Conservation (phyloP, 2,888 invertebrate genomes). For the Troides helena region DNA sequence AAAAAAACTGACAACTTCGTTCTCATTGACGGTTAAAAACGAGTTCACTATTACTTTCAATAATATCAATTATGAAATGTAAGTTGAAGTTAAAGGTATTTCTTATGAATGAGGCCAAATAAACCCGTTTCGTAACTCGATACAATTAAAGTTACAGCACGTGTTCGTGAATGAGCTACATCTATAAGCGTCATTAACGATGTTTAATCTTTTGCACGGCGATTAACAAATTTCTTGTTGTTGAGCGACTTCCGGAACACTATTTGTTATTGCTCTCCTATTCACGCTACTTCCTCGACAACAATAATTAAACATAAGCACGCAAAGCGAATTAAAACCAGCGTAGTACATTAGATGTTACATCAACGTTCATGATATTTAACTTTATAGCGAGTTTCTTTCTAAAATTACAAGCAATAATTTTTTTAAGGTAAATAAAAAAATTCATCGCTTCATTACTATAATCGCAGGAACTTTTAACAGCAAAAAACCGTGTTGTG, state of each 20-base stretch:
- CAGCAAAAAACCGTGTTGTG: no score
- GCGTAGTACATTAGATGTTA: constrained; percentile 7
- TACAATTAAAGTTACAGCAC: background rate
- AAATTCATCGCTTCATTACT: no score
- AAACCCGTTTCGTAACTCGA: background rate
- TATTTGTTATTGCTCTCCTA: constrained; percentile 18
- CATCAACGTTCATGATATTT: constrained; percentile 1
- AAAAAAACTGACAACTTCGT: no score
- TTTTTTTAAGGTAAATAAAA: no score
- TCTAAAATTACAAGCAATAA: no score
- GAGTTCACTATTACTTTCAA: background rate
- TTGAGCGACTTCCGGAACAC: constrained; percentile 10
- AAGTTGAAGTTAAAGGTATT: background rate
- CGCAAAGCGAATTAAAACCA: constrained; percentile 16
- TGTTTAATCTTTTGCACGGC: constrained; percentile 5
- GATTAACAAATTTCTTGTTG: constrained; percentile 1
- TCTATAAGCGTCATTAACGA: background rate
- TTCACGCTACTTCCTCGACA: constrained; percentile 19
- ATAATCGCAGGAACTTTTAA: no score
- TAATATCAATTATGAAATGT: background rate
- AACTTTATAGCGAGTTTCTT: background rate
- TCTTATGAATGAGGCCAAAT: background rate
- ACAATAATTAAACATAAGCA: constrained; percentile 10
- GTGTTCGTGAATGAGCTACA: background rate
- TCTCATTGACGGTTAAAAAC: background rate